Evolutionary conservation across 2,113 vertebrate genomes (phyloP), one percentile per base, ranked within the genome.

Genomic region (Illadopsis cleaveri): DNA sequence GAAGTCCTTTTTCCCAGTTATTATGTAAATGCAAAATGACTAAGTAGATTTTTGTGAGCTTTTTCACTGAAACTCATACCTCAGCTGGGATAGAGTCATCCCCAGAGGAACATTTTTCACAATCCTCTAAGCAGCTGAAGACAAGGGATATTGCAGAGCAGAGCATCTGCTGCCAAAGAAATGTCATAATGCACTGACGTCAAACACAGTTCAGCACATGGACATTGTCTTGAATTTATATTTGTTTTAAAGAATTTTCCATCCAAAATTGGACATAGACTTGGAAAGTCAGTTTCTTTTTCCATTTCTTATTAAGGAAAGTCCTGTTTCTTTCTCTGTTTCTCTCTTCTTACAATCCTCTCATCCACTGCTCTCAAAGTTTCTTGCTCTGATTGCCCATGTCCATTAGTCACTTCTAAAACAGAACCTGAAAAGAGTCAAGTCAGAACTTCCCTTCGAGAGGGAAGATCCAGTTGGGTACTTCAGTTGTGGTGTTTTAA

Each of bases 21-120:
- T 94, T 86, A 54, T 70, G 31, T 88, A 42, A 80, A 62, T 71
- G 51, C 51, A 86, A 70, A 88, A 51, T 78, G 47, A 42, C 75
- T 56, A 24, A 94, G 75, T 50, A 80, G 87, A 73, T 90, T 88
- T 86, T 77, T 85, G 33, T 75, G 79, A 72, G 53, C 47, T 83
- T 92, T 94, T 77, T 24, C 42, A 47, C 25, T 85, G 90, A 70
- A 77, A 88, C 82, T 73, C 33, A 3, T 92, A 53, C 77, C 77
- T 96, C 71, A 65, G 15, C 85, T 61, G 82, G 56, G 85, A 71
- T 51, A 42, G 24, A 51, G 23, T 83, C 44, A n/a, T 86, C 44
- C 82, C 82, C 76, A 89, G 60, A 88, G 79, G 60, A 81, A 24
- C 5, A 9, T 75, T 96, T 90, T 84, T 92, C 88, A 92, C 64